These are phyloP conservation scores for Norana najaformis DNA, from an alignment of 2,888 invertebrate genomes.

Conservation along the genomic window DNA sequence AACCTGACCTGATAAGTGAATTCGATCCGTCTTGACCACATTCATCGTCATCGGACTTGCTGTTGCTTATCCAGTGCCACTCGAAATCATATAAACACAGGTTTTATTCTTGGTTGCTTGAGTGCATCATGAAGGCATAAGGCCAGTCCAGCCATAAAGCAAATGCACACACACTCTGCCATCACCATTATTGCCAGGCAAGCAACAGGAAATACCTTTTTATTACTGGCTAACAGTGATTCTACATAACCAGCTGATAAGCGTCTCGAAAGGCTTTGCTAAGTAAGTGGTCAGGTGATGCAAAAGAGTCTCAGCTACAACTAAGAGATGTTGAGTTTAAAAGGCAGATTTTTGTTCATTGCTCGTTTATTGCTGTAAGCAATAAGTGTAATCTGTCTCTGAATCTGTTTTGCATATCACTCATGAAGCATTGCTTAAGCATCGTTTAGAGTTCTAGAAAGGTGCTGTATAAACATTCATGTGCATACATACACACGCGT, in stretches of 20 bases:
- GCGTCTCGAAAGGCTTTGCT: background rate
- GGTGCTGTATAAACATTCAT: background rate
- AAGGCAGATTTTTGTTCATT: conserved; percentile 4
- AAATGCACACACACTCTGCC: background rate
- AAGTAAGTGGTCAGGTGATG: background rate
- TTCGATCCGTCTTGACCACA: background rate
- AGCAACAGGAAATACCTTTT: background rate
- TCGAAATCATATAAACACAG: background rate
- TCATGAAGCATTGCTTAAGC: background rate
- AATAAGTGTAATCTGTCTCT: background rate
- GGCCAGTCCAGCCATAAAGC: background rate
- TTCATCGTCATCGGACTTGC: background rate
- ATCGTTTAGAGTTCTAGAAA: background rate
- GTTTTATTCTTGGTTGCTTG: background rate
- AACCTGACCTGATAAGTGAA: background rate
- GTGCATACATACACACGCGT: background rate
- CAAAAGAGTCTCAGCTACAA: background rate
- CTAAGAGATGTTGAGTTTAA: background rate
- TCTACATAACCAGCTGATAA: background rate
- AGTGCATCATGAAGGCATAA: background rate
- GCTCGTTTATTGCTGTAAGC: background rate
- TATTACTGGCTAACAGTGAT: background rate
- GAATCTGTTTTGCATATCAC: background rate
- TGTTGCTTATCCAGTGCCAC: background rate
- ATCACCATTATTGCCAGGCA: background rate